Conservation (phyloP, 2,113 vertebrate species). For the Calidris pygmaea region DNA sequence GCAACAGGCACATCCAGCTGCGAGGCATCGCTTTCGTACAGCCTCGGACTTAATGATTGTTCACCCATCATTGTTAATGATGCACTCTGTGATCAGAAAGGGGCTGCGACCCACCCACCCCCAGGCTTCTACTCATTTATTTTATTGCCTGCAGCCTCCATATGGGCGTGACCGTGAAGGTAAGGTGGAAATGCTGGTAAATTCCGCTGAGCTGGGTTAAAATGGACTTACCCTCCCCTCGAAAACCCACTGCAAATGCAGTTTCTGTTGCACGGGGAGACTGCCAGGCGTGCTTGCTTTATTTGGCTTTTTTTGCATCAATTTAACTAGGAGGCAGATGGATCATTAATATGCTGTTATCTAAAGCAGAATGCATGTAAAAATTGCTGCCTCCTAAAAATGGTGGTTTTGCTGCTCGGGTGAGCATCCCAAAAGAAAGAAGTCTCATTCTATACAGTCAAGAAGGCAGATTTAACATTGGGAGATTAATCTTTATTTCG, state of each 20-base stretch:
- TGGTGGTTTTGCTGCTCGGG: background rate
- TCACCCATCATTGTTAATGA: background rate
- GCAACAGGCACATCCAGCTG: background rate
- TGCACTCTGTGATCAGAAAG: rapidly evolving
- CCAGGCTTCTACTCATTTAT: background rate
- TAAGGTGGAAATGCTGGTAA: background rate
- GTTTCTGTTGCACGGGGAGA: background rate
- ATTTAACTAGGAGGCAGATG: background rate
- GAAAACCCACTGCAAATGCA: background rate
- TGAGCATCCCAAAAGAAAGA: background rate
- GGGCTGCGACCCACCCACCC: background rate
- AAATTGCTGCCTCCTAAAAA: background rate
- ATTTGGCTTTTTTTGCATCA: background rate
- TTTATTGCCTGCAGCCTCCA: rapidly evolving
- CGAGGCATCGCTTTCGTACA: background rate
- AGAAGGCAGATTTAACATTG: background rate
- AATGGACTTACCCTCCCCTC: background rate
- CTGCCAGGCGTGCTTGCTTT: background rate
- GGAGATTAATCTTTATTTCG: conserved; percentile 40
- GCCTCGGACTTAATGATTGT: background rate
- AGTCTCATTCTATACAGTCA: background rate
- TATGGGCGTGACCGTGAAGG: rapidly evolving
- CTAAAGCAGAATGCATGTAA: background rate
- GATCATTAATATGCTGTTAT: background rate
- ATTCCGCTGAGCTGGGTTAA: background rate